Conservation (phyloP, 2,113 vertebrate genomes). For the Illadopsis cleaveri region DNA sequence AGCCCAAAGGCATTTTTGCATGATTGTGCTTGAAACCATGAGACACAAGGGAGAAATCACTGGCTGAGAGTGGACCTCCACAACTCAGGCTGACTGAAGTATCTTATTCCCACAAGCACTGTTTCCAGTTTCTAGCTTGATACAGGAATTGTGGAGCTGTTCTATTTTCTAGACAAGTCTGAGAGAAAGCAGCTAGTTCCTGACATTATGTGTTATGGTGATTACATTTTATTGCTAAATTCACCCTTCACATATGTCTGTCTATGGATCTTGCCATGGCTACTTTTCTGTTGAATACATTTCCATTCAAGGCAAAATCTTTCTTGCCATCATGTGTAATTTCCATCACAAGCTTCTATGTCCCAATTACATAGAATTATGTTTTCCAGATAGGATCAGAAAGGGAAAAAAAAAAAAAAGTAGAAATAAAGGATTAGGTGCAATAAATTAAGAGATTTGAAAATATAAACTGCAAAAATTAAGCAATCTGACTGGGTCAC, state of each 20-base stretch:
- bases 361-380: neutral
- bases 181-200: neutral
- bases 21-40: accelerated
- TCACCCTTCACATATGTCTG: neutral
- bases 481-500: neutral
- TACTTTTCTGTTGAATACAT: neutral
- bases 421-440: neutral
- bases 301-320: neutral
- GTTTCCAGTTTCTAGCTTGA: neutral
- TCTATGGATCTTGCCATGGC: neutral
- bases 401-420: neutral
- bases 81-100: neutral
- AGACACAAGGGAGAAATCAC: accelerated
- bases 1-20: neutral
- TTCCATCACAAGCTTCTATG: neutral
- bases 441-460: neutral
- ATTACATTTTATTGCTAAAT: neutral
- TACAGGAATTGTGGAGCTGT: neutral
- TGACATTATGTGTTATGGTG: neutral
- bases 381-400: neutral
- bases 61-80: neutral
- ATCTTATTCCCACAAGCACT: neutral
- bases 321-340: neutral
- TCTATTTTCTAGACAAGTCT: neutral
- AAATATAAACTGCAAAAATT: neutral